These are phyloP conservation scores for Bacillus rossius DNA, from an alignment of 1,140 invertebrate genomes.

Conservation along the genomic window DNA sequence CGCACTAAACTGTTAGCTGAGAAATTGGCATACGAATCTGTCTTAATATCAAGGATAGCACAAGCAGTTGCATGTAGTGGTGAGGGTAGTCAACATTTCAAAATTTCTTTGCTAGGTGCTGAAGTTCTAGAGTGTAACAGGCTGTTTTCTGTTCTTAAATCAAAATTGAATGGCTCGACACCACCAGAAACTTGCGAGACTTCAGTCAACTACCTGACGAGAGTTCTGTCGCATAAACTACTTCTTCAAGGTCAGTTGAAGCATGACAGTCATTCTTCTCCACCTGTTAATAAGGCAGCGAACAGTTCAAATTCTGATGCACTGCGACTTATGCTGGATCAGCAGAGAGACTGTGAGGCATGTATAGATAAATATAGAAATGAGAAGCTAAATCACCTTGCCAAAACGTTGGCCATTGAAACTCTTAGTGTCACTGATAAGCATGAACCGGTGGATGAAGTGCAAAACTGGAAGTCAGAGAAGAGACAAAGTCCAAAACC, in stretches of 20 bases:
- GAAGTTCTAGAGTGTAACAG: conserved; percentile 64
- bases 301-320: neutral
- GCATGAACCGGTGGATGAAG: neutral
- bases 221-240: conserved; percentile 54
- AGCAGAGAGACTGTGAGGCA: conserved; percentile 53
- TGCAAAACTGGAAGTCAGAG: neutral
- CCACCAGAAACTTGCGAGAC: conserved; percentile 7
- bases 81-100: conserved; percentile 2
- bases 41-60: conserved; percentile 53
- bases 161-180: conserved; percentile 52
- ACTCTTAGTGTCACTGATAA: conserved; percentile 51
- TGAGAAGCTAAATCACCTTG: conserved; percentile 59
- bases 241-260: conserved; percentile 5
- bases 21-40: conserved; percentile 68
- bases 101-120: conserved; percentile 1
- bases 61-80: conserved; percentile 21
- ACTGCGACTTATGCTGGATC: conserved; percentile 50
- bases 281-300: too few species aligned
- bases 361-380: conserved; percentile 58
- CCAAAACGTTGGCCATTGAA: conserved; percentile 56
- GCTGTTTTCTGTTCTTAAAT: conserved; percentile 60
- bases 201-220: conserved; percentile 55
- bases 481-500: neutral
- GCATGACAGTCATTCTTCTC: too few species aligned
- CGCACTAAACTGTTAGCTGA: conserved; percentile 64